Base-by-base conservation (phyloP, 1,140 invertebrate genomes). In the Ericerus pela region DNA sequence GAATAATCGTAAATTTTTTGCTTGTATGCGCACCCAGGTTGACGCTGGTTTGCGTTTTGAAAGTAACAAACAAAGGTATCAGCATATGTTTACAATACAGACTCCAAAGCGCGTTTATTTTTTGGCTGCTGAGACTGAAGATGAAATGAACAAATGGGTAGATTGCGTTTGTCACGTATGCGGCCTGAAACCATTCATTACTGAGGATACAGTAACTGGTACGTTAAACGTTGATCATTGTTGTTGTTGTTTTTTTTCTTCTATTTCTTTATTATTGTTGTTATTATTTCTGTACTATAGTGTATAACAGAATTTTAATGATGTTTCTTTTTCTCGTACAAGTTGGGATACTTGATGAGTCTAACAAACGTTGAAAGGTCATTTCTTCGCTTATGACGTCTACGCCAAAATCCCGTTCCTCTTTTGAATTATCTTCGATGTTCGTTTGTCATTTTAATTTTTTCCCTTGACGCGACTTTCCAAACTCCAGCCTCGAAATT, bases 121-220 rank as follows among this genome's bases (percentile, higher is more conserved):
- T 72, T 73, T 96, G 58, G 88, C 90, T 37, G 89, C 91, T 1
- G 88, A 93, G 62, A 85, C 82, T 28, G 88, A 92, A 67, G 75
- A 76, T 51, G 89, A 94, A 62, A 95, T 96, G 92, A 85, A 86
- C 61, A 85, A 84, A 66, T 96, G 93, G 93, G 90, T 96, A 0
- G 83, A 88, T 65, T 89, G 84, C 61, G 85, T 96, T 57, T 96
- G 92, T 69, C 80, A 85, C 72, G 88, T 92, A 33, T 95, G 90
- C 73, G 85, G 88, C 18, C 72, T 95, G 36, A 85, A 87, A 68
- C 79, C 81, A 1, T 78, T 77, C 30, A 81, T 80, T 27, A 81
- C 82, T 62, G 84, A 88, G 55, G 79, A 85, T 55, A 29, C 14
- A 12, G 78, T 78, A 60, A 70, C 69, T 66, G 69, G 67, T 69